A percentile compares a stretch with the other conserved stretches of the same genome.
phyloP scores from a whole-genome alignment of 2,888 invertebrate genomes.

The Chouioia cunea region DNA sequence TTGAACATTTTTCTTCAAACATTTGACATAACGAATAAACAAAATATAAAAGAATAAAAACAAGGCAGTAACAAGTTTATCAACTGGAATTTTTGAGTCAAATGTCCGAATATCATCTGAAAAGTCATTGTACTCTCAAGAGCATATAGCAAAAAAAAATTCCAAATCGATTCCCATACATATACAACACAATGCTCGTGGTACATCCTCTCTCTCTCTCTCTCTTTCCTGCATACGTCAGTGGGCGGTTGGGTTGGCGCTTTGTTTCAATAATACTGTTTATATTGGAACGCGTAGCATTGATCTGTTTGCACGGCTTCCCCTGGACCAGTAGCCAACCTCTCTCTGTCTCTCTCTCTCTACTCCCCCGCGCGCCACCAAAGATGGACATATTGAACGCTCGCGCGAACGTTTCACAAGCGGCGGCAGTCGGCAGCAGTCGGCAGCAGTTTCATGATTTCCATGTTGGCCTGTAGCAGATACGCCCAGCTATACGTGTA shows the following conservation, averaged over 20 bases:
- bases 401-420: not conserved
- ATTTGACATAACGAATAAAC: too few relatives aligned
- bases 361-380: conserved; percentile 54
- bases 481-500: conserved; percentile 4
- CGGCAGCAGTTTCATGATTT: conserved; percentile 51
- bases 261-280: conserved; percentile 69
- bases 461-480: conserved; percentile 44
- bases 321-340: conserved; percentile 41
- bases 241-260: conserved; percentile 49
- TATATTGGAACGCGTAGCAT: conserved; percentile 69
- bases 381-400: conserved; percentile 67
- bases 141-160: too few relatives aligned
- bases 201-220: conserved; percentile 52
- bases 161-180: too few relatives aligned
- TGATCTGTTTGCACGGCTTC: conserved; percentile 67
- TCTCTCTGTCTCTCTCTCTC: conserved; percentile 38
- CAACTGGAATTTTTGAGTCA: too few relatives aligned
- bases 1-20: too few relatives aligned
- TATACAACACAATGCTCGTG: conserved; percentile 9
- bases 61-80: too few relatives aligned
- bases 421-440: conserved; percentile 10
- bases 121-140: too few relatives aligned
- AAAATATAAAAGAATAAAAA: too few relatives aligned
- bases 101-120: too few relatives aligned
- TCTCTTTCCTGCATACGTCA: conserved; percentile 56